Base-by-base conservation (phyloP, 2,113 vertebrate species). In the Clarias magur region DNA sequence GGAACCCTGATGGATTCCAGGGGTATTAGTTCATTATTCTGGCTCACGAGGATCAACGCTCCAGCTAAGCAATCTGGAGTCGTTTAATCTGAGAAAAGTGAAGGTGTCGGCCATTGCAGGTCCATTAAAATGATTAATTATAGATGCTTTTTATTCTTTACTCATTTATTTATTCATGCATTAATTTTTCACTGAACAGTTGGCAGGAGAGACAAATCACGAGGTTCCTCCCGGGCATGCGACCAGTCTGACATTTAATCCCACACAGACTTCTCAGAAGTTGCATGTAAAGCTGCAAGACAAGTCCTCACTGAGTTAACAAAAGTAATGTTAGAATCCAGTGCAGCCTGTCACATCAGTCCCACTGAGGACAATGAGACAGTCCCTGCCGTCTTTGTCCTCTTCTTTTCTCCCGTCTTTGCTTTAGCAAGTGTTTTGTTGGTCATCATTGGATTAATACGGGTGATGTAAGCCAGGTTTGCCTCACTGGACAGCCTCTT, bases 41-140 rank as follows among this genome's bases (percentile, higher is more conserved):
- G 25, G 80, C 78, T 86, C 54, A 3, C 56, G 83, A 85, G 86
- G 81, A 54, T 83, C 65, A 80, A 19, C 62, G 56, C 82, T 87
- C 87, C 86, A 83, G 72, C 68, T 82, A 80, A 86, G 88, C 88
- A 89, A 91, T 91, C 86, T 83, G 54, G 82, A 84, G n/a, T 62
- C 80, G 83, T 78, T 86, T 80, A 86, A 88, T 90, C 90, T 86
- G 82, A 83, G 87, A 56, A 80, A 80, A 87, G 81, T 79, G 82
- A 89, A 91, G 83, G 84, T 59, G 85, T 86, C 86, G 34, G 87
- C 56, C 84, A 82, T 91, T 89, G 60, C 42, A 70, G 72, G 81
- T 90, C 85, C 87, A 91, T 92, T 92, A 92, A 89, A 91, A 87
- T 90, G 88, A 92, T 91, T 88, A 82, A 91, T 92, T 91, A 87